phyloP scores from a whole-genome alignment of 2,113 vertebrate genomes.

The Carollia perspicillata region DNA sequence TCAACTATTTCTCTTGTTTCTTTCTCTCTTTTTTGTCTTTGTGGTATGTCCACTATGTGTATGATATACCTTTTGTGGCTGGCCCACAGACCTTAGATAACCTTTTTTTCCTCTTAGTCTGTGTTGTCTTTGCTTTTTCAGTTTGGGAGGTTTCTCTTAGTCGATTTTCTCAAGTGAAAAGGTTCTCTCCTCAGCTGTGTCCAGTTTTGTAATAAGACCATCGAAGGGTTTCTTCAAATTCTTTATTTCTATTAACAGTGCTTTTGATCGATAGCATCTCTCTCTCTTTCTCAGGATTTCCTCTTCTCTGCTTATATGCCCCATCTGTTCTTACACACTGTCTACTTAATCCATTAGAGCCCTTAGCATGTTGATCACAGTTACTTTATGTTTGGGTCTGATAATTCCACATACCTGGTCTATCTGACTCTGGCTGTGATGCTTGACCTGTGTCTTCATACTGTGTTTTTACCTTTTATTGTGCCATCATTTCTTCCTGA shows the following conservation, averaged over 20 bases:
- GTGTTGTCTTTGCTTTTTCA: background rate
- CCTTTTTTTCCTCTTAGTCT: background rate
- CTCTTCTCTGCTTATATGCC: background rate
- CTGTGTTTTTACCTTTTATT: background rate
- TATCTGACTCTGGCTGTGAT: background rate
- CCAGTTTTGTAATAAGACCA: background rate
- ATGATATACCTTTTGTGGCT: background rate
- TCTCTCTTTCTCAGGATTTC: background rate
- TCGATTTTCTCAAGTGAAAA: background rate
- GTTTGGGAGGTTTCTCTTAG: background rate
- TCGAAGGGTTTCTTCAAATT: background rate
- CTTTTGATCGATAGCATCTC: background rate
- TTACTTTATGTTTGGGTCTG: background rate
- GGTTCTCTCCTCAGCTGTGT: background rate
- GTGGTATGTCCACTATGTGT: background rate
- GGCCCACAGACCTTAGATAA: background rate
- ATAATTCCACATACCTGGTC: background rate
- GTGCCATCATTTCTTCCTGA: background rate
- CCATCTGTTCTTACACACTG: background rate
- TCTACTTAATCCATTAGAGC: background rate
- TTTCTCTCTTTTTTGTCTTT: background rate
- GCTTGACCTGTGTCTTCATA: background rate
- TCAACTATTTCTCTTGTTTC: background rate
- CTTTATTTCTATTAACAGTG: background rate
- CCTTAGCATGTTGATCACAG: background rate